Evolutionary conservation across 2,797 vertebrate genomes (phyloP).

Genomic region (Liasis olivaceus): DNA sequence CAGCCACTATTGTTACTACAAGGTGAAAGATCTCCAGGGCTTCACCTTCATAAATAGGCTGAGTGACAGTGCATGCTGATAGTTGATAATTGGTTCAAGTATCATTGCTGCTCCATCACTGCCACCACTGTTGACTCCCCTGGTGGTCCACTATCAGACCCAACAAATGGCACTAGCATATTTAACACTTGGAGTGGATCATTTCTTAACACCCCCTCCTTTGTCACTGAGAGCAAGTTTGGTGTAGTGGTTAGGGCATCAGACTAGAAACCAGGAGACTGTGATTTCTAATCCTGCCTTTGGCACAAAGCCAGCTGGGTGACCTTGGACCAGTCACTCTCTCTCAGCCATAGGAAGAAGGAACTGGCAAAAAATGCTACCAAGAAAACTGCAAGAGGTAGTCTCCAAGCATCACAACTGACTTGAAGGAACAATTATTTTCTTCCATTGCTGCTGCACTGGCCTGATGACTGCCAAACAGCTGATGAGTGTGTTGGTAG

Average conservation of each 20-base stretch:
- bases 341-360: neutral
- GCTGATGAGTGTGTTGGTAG: neutral
- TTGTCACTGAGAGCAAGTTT: neutral
- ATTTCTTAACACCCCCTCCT: neutral
- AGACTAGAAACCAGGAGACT: neutral
- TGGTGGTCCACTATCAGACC: neutral
- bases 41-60: neutral
- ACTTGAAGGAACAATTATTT: neutral
- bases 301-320: neutral
- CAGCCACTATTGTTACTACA: neutral
- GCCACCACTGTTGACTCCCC: neutral
- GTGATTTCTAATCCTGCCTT: neutral
- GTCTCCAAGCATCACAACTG: neutral
- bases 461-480: neutral
- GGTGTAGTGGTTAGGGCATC: neutral
- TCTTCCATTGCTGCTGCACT: neutral
- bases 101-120: neutral
- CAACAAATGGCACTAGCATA: neutral
- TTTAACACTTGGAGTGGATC: neutral
- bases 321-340: neutral
- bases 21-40: neutral
- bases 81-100: neutral
- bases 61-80: neutral
- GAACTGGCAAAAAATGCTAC: neutral
- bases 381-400: neutral